Evolutionary conservation across 2,113 vertebrate genomes (phyloP).

Genomic region (Pheucticus melanocephalus): DNA sequence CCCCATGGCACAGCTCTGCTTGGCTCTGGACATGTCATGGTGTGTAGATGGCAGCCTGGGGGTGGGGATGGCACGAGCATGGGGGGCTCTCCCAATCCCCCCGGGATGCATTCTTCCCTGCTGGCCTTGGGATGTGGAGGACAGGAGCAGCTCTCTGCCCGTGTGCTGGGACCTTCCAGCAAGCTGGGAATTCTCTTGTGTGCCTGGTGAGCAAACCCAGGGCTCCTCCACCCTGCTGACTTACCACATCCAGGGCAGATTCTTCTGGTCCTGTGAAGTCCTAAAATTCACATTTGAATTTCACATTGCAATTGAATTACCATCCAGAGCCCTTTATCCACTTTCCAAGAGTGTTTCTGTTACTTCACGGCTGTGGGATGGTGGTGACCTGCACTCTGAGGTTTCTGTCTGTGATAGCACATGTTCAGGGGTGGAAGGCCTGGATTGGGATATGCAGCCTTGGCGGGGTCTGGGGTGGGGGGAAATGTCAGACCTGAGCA

Average conservation of each 20-base stretch:
- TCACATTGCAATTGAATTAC: background rate
- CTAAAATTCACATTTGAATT: background rate
- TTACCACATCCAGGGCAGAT: background rate
- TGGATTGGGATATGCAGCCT: background rate
- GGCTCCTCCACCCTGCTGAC: background rate
- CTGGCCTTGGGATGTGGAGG: accelerated
- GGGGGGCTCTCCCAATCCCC: accelerated
- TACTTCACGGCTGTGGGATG: background rate
- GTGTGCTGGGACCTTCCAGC: background rate
- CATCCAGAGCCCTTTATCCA: background rate
- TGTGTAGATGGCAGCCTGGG: accelerated
- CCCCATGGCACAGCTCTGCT: background rate
- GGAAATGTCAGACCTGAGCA: background rate
- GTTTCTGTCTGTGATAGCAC: background rate
- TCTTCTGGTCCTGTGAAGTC: background rate
- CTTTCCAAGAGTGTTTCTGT: background rate
- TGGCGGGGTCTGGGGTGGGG: background rate
- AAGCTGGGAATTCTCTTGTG: background rate
- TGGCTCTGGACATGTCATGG: accelerated
- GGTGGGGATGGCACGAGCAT: accelerated
- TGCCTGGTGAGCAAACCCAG: background rate
- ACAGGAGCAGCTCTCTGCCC: background rate
- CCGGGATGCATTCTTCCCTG: background rate
- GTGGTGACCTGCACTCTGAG: accelerated
- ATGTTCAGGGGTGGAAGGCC: background rate